Evolutionary conservation across 2,888 invertebrate genomes (phyloP).

Genomic region (Platerodrilus igneus): DNA sequence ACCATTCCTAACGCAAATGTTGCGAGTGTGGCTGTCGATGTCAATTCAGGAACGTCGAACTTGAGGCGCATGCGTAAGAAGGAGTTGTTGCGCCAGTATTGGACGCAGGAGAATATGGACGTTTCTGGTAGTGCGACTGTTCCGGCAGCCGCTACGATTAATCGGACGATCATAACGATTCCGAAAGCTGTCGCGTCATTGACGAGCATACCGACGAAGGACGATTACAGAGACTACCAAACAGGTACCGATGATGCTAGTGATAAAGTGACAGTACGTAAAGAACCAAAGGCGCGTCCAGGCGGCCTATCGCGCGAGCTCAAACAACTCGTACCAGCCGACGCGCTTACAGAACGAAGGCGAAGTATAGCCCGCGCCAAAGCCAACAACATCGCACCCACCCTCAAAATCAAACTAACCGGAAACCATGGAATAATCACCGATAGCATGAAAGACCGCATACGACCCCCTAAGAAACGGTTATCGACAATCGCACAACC

Average conservation of each 20-base stretch:
- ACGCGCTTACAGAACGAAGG: slow-evolving; percentile 44
- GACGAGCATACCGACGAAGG: slow-evolving; percentile 80
- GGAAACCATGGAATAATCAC: slow-evolving; percentile 47
- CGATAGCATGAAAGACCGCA: slow-evolving; percentile 51
- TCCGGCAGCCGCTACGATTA: slow-evolving; percentile 55
- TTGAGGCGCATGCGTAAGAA: slow-evolving; percentile 86
- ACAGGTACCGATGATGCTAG: slow-evolving; percentile 48
- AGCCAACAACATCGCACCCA: slow-evolving; percentile 52
- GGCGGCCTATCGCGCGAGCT: slow-evolving; percentile 58
- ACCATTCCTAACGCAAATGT: slow-evolving; percentile 56
- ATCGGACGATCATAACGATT: slow-evolving; percentile 71
- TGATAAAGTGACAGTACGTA: slow-evolving; percentile 65
- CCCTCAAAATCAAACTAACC: slow-evolving; percentile 64
- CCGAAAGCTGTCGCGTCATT: slow-evolving; percentile 87
- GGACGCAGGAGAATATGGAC: slow-evolving; percentile 78
- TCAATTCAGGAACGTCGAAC: slow-evolving; percentile 63
- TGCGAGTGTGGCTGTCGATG: slow-evolving; percentile 48
- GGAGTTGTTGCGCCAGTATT: slow-evolving; percentile 77
- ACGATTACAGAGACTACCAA: slow-evolving; percentile 66
- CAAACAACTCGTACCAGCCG: slow-evolving; percentile 58
- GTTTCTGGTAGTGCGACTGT: slow-evolving; percentile 55
- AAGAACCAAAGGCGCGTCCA: slow-evolving; percentile 52
- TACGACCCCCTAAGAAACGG: slow-evolving; percentile 75
- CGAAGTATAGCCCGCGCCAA: slow-evolving; percentile 45
- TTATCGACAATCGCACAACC: slow-evolving; percentile 62